Evolutionary conservation across 2,888 invertebrate species (phyloP).

Genomic region (Torymus texanus): DNA sequence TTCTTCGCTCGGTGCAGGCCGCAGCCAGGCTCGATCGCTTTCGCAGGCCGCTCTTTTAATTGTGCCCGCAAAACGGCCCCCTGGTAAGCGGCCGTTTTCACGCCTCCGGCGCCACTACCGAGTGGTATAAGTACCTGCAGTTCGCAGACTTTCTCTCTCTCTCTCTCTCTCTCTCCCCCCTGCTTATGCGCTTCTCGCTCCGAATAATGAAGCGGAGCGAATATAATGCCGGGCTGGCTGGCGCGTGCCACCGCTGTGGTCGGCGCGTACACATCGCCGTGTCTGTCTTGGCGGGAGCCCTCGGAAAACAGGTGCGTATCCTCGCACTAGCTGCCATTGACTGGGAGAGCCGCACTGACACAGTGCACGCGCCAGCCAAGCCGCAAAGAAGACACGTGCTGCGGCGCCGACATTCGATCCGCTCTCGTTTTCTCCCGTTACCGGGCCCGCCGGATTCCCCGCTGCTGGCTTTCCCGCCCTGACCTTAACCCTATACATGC

Average conservation of each 20-base stretch:
- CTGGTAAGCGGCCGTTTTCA: too few species aligned
- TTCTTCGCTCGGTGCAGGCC: too few species aligned
- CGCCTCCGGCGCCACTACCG: too few species aligned
- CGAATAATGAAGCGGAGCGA: constrained; percentile 20
- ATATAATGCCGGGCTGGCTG: not conserved
- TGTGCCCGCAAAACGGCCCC: too few species aligned
- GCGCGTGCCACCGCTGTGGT: constrained; percentile 1
- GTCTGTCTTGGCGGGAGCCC: not conserved
- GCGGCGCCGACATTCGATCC: constrained; percentile 53
- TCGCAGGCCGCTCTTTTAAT: too few species aligned
- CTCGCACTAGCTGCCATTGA: too few species aligned
- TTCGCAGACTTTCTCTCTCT: too few species aligned
- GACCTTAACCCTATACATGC: constrained; percentile 46
- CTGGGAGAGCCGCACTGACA: too few species aligned
- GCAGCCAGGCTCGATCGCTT: too few species aligned
- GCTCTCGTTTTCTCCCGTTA: constrained; percentile 57
- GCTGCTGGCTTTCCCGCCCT: not conserved
- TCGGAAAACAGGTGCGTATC: not conserved
- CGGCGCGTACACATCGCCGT: not conserved
- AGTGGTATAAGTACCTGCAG: too few species aligned
- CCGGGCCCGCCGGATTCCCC: constrained; percentile 27
- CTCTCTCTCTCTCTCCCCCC: too few species aligned
- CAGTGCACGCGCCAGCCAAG: not conserved
- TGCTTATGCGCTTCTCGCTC: not conserved
- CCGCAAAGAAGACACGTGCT: constrained; percentile 33